phyloP scores from a whole-genome alignment of 1,140 invertebrate genomes.

The Zaprionus lachaisei region DNA sequence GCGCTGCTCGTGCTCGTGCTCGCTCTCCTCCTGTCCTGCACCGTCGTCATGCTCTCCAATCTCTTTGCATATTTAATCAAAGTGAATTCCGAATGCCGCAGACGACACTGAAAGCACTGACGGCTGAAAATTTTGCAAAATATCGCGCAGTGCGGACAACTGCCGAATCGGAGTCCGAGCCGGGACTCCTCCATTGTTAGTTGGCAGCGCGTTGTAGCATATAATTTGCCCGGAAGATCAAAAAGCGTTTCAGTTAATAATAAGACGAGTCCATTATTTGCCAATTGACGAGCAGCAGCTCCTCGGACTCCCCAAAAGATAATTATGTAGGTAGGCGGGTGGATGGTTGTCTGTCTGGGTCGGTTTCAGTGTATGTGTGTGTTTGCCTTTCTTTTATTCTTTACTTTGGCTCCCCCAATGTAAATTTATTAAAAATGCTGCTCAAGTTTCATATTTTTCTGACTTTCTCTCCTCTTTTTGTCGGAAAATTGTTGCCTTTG shows the following conservation, averaged over 20 bases:
- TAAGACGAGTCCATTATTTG: slow-evolving; percentile 65
- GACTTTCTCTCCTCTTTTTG: slow-evolving; percentile 20
- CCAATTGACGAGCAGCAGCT: slow-evolving; percentile 52
- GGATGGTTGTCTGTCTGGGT: slow-evolving; percentile 2
- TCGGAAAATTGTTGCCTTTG: slow-evolving; percentile 34
- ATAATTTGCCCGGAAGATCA: slow-evolving; percentile 71
- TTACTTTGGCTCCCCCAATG: neutral
- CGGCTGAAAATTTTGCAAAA: slow-evolving; percentile 52
- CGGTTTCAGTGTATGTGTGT: slow-evolving; percentile 1
- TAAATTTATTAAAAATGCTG: slow-evolving; percentile 41
- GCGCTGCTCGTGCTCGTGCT: slow-evolving; percentile 37
- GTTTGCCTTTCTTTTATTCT: slow-evolving; percentile 8
- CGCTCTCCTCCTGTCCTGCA: slow-evolving; percentile 17
- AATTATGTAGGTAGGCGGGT: slow-evolving; percentile 27
- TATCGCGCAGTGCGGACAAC: neutral
- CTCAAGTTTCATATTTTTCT: slow-evolving; percentile 51
- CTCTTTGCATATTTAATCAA: slow-evolving; percentile 77
- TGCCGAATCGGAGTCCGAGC: neutral
- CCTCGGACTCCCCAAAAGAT: neutral
- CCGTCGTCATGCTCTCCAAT: slow-evolving; percentile 19
- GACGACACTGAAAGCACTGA: slow-evolving; percentile 13
- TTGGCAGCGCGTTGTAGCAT: slow-evolving; percentile 51
- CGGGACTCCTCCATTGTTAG: slow-evolving; percentile 25
- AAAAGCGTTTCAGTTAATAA: slow-evolving; percentile 75
- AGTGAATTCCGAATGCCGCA: slow-evolving; percentile 77